Evolutionary conservation across 2,797 vertebrate genomes (phyloP).

Genomic region (Petrocephalus schoutedeni): DNA sequence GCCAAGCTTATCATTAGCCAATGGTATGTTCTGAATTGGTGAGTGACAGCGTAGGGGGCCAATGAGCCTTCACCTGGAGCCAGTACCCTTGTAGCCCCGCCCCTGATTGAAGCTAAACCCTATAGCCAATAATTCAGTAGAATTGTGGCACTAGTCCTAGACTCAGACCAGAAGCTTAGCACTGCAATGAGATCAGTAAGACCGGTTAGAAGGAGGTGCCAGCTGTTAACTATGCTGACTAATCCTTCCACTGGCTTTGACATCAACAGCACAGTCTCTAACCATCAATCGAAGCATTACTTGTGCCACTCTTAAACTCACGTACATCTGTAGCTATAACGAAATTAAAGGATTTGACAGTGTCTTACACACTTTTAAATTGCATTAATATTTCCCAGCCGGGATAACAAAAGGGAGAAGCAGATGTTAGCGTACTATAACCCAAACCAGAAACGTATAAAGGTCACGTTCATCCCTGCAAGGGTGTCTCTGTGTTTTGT

Average conservation of each 20-base stretch:
- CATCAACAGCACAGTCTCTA: background rate
- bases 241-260: background rate
- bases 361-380: background rate
- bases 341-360: background rate
- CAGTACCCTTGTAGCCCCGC: background rate
- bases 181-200: background rate
- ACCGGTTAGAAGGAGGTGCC: background rate
- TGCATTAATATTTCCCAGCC: background rate
- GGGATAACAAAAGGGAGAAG: background rate
- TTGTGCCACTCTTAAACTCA: background rate
- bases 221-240: background rate
- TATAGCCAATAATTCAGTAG: background rate
- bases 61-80: background rate
- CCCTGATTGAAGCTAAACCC: background rate
- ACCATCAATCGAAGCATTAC: background rate
- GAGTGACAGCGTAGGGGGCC: background rate
- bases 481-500: constrained; percentile 30
- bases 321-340: background rate
- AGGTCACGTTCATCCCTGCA: background rate
- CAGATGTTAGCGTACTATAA: background rate
- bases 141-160: background rate
- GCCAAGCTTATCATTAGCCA: background rate
- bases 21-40: background rate
- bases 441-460: background rate
- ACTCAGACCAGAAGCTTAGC: background rate